Conservation (phyloP, 2,797 vertebrate species). For the Pseudochirops cupreus region DNA sequence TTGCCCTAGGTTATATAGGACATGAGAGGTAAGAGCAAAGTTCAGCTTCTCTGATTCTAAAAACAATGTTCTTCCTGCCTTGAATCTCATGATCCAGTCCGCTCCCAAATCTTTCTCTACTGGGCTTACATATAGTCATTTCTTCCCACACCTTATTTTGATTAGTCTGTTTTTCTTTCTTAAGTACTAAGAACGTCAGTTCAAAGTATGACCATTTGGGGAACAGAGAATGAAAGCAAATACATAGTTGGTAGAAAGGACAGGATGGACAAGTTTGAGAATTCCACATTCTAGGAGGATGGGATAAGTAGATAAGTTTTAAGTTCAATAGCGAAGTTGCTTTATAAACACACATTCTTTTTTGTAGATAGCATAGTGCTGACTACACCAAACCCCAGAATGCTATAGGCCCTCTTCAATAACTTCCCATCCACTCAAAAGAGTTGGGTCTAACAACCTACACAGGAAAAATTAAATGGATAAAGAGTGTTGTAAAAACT, state of each 20-base stretch:
- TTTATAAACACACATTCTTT: constrained; percentile 7
- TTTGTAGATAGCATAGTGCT: neutral
- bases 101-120: neutral
- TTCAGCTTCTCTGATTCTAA: neutral
- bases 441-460: neutral
- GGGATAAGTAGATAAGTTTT: neutral
- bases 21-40: neutral
- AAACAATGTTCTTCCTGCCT: neutral
- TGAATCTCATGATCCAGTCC: neutral
- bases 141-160: neutral
- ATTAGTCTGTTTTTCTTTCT: neutral
- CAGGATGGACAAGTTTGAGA: constrained; percentile 20
- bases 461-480: neutral
- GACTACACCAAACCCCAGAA: neutral
- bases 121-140: neutral
- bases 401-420: neutral
- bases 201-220: constrained; percentile 21
- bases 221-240: constrained; percentile 31
- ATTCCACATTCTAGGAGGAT: neutral
- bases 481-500: neutral
- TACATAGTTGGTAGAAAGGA: neutral
- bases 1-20: constrained; percentile 25
- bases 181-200: neutral
- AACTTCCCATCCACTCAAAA: neutral
- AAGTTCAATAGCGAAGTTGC: constrained; percentile 22